Evolutionary conservation across 2,888 invertebrate species (phyloP).

Genomic region (Scaptomyza reducta): DNA sequence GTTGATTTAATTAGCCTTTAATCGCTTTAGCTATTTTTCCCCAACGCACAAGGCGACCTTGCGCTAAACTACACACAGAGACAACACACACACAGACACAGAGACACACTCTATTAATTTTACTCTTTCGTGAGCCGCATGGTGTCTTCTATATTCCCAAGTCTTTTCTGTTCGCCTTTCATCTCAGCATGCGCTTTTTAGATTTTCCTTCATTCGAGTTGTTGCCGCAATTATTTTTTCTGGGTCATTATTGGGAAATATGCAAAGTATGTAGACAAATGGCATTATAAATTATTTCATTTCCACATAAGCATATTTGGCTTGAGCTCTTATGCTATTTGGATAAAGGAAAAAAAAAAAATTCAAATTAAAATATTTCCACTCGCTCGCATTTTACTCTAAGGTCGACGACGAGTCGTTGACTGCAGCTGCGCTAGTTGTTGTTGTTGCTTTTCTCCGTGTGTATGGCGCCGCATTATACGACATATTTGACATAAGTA

Average conservation of each 20-base stretch:
- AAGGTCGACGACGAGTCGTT: slow-evolving; percentile 60
- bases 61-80: slow-evolving; percentile 9
- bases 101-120: slow-evolving; percentile 21
- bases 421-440: slow-evolving; percentile 49
- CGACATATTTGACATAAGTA: slow-evolving; percentile 51
- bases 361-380: slow-evolving; percentile 23
- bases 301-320: slow-evolving; percentile 56
- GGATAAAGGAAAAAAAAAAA: slow-evolving; percentile 28
- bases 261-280: slow-evolving; percentile 72
- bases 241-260: slow-evolving; percentile 72
- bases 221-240: slow-evolving; percentile 48
- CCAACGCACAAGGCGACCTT: slow-evolving; percentile 39
- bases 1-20: slow-evolving; percentile 1
- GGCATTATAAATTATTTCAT: slow-evolving; percentile 73
- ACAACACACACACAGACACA: slow-evolving; percentile 2
- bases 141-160: slow-evolving; percentile 47
- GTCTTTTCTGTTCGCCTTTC: slow-evolving; percentile 62
- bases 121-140: slow-evolving; percentile 33
- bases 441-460: too few species aligned
- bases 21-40: neutral
- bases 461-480: slow-evolving; percentile 72
- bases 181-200: slow-evolving; percentile 45
- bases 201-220: slow-evolving; percentile 11
- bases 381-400: slow-evolving; percentile 31
- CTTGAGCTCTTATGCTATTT: slow-evolving; percentile 57